These are phyloP conservation scores for Alitta virens DNA, from an alignment of 2,888 invertebrate genomes.

Conservation along the genomic window DNA sequence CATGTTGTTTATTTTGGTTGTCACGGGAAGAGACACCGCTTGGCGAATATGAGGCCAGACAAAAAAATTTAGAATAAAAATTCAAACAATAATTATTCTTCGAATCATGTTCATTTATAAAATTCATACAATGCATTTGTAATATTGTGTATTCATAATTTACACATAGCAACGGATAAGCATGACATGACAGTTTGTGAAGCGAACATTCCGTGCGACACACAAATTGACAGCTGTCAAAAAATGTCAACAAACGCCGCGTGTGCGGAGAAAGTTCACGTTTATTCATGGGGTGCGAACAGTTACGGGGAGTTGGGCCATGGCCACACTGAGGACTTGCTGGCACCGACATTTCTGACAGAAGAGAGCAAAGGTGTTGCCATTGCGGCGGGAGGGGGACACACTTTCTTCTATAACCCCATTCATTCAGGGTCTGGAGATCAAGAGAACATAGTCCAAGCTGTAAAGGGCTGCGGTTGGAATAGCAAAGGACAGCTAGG, in stretches of 20 bases:
- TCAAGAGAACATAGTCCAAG: neutral
- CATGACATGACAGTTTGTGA: too few relatives aligned
- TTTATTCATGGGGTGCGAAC: neutral
- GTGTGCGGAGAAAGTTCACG: neutral
- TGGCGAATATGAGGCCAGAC: too few relatives aligned
- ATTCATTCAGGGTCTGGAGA: neutral
- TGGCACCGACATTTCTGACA: neutral
- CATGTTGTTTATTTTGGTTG: constrained; percentile 37
- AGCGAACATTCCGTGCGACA: too few relatives aligned
- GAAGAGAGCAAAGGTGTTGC: neutral
- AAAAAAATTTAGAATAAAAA: too few relatives aligned
- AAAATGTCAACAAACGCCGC: too few relatives aligned
- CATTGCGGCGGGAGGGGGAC: neutral
- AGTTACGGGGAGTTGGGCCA: neutral
- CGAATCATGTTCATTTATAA: too few relatives aligned
- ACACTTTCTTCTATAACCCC: neutral
- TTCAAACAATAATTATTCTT: too few relatives aligned
- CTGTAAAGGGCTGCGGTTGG: neutral
- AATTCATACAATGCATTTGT: too few relatives aligned
- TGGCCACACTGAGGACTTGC: neutral
- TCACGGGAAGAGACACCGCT: neutral
- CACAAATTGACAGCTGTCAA: too few relatives aligned
- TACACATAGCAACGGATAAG: too few relatives aligned
- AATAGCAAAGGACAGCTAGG: neutral
- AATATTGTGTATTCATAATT: too few relatives aligned